Base-by-base conservation (phyloP, 2,888 invertebrate species). In the Sinotaia quadrata region DNA sequence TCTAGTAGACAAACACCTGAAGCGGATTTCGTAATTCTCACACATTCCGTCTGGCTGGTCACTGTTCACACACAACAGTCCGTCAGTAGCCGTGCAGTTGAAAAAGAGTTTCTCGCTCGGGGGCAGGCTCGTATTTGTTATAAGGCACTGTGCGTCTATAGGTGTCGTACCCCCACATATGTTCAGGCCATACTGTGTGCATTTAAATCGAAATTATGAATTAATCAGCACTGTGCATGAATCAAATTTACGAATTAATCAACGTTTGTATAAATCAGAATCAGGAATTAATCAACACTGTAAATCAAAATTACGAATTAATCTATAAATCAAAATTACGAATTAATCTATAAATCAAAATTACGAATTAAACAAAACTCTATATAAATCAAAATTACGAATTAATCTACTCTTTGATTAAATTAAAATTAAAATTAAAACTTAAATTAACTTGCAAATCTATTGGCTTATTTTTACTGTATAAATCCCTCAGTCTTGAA, bases 101-200 rank as follows among this genome's bases (percentile, higher is more conserved):
- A 65, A 12, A 10, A 36, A 29, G 33, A 62, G 41, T 8, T 21
- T 27, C n/a, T 69, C 37, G 15, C 37, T 63, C 29, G 65, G 51
- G 4, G 58, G 24, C 21, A 8, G 8, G 29, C 44, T 31, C 10
- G 7, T 37, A 15, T 1, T 60, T 62, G 44, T 67, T 10, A 56
- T 52, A 36, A 78, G 73, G 57, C 81, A 81, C 57, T 75, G 69
- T 0, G 75, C 73, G 27, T 65, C 71, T 29, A 81, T 44, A 8
- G 78, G 77, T 7, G 54, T 60, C 8, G 76, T 78, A 2, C 78
- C 81, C 29, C 58, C 69, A 69, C 81, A 81, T 5, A 81, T 65
- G 49, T 73, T 71, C 29, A 81, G 41, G 33, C 77, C 78, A 67
- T 69, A 72, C 76, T 78, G 67, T 3, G 8, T 1, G 18, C 10